Conservation (phyloP, 2,113 vertebrate genomes). For the Irena cyanogastra region DNA sequence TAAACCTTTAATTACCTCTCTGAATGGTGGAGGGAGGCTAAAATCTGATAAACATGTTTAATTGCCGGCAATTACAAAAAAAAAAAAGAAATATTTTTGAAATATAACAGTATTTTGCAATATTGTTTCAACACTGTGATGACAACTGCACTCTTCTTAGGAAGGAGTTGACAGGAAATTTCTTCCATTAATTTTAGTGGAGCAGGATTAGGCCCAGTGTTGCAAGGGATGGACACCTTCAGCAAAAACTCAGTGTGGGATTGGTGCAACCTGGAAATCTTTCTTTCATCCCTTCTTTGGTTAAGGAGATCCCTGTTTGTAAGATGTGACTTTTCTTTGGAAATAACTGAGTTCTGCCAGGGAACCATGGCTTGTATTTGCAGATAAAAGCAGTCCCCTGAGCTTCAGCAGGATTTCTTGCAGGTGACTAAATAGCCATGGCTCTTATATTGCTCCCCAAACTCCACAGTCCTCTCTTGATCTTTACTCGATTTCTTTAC, state of each 20-base stretch:
- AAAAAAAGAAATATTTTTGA: neutral
- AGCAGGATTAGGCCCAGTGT: neutral
- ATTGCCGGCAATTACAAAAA: conserved; percentile 47
- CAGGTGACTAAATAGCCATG: neutral
- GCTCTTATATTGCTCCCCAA: neutral
- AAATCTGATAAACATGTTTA: conserved; percentile 50
- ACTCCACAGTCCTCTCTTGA: neutral
- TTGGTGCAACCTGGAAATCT: neutral
- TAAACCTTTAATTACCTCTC: conserved; percentile 60
- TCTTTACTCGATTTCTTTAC: neutral
- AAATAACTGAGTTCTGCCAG: neutral
- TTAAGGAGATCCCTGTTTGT: neutral
- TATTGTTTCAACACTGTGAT: neutral
- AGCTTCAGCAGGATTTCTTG: neutral
- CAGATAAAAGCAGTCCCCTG: neutral
- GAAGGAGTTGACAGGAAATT: neutral
- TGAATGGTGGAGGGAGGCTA: conserved; percentile 37
- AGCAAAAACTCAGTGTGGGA: neutral
- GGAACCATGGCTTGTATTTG: neutral
- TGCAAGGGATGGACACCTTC: neutral
- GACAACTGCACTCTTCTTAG: neutral
- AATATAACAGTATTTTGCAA: conserved; percentile 30
- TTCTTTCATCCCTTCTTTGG: neutral
- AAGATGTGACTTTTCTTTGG: neutral
- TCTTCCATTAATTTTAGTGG: neutral